phyloP scores from a whole-genome alignment of 2,888 invertebrate genomes.

The Thysanoteuthis rhombus region DNA sequence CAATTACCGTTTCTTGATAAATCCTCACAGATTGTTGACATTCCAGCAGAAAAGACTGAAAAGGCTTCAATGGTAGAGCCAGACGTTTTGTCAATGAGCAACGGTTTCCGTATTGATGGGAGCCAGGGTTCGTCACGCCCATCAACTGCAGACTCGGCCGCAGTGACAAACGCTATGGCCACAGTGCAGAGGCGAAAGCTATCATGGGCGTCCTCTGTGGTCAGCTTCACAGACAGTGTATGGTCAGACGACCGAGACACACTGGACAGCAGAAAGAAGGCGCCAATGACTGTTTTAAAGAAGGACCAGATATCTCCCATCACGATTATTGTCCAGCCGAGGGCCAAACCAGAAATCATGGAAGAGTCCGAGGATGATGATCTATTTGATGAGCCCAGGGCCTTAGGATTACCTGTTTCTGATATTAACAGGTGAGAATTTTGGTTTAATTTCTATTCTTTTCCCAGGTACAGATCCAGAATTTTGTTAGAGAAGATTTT shows the following conservation, averaged over 20 bases:
- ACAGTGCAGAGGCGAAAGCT: constrained; percentile 35
- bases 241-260: constrained; percentile 56
- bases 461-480: no score
- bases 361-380: constrained; percentile 46
- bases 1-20: not conserved
- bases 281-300: constrained; percentile 38
- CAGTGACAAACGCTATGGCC: constrained; percentile 33
- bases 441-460: not conserved
- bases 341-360: constrained; percentile 31
- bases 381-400: constrained; percentile 52
- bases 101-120: constrained; percentile 28
- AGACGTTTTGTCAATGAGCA: not conserved
- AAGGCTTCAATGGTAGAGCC: constrained; percentile 22
- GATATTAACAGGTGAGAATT: constrained; percentile 47
- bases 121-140: constrained; percentile 34
- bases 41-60: constrained; percentile 18
- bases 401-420: constrained; percentile 60
- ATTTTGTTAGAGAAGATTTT: no score
- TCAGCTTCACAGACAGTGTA: constrained; percentile 59
- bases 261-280: constrained; percentile 32
- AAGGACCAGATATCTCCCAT: constrained; percentile 38
- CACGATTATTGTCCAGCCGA: constrained; percentile 30
- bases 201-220: constrained; percentile 50
- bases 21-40: not conserved
- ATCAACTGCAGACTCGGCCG: constrained; percentile 34